phyloP scores from a whole-genome alignment of 2,888 invertebrate species.

The Incurvaria masculella region DNA sequence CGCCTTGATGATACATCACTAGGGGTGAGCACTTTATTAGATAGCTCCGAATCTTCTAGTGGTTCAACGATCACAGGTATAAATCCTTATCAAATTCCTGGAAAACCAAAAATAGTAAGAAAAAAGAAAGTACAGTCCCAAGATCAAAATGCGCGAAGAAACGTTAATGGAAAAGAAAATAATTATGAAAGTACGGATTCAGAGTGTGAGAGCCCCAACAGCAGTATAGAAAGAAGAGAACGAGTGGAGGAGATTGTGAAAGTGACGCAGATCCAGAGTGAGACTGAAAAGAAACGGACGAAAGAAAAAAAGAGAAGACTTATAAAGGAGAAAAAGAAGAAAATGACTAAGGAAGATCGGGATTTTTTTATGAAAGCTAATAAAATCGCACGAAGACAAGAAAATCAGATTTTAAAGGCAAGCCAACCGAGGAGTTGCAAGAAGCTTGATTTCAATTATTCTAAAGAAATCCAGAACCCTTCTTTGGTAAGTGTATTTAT shows the following conservation, averaged over 20 bases:
- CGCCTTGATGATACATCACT: background rate
- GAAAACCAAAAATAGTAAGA: background rate
- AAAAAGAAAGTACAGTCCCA: background rate
- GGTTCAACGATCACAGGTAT: background rate
- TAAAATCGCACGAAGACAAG: background rate
- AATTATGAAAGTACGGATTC: background rate
- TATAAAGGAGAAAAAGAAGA: background rate
- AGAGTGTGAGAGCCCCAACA: background rate
- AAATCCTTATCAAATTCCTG: background rate
- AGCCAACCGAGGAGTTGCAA: background rate
- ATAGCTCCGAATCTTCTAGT: background rate
- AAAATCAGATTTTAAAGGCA: background rate
- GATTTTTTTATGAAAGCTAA: background rate
- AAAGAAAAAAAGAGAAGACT: background rate
- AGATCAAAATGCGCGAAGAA: background rate
- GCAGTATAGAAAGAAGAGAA: background rate
- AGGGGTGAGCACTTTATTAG: background rate
- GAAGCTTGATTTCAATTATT: background rate
- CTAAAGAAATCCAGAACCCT: background rate
- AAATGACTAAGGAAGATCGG: background rate
- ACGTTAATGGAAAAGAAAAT: background rate
- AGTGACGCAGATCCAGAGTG: background rate
- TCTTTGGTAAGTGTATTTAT: background rate
- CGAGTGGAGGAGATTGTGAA: background rate
- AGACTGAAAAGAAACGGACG: background rate